Conservation (phyloP, 2,888 invertebrate species). For the Drosophila helvetica region DNA sequence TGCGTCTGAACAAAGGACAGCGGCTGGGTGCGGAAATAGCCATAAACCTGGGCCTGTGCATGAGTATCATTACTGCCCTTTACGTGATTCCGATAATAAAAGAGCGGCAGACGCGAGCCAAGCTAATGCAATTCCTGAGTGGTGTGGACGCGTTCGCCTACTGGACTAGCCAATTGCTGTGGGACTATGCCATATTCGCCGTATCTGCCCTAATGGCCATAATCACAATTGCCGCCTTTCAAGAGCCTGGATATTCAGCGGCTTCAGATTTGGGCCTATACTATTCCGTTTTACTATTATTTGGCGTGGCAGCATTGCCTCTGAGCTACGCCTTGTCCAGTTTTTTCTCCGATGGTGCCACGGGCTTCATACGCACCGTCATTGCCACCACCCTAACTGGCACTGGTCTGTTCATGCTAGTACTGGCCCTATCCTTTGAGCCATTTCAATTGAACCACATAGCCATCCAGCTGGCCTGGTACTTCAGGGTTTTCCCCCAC, state of each 20-base stretch:
- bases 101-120: slow-evolving; percentile 88
- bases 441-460: slow-evolving; percentile 84
- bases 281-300: slow-evolving; percentile 85
- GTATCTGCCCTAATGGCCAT: slow-evolving; percentile 86
- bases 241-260: slow-evolving; percentile 85
- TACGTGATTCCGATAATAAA: slow-evolving; percentile 86
- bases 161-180: slow-evolving; percentile 89
- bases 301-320: slow-evolving; percentile 89
- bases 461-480: slow-evolving; percentile 86
- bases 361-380: slow-evolving; percentile 86
- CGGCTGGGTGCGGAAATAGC: slow-evolving; percentile 86
- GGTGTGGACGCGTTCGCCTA: slow-evolving; percentile 88
- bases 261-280: slow-evolving; percentile 51
- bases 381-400: slow-evolving; percentile 23
- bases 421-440: slow-evolving; percentile 13
- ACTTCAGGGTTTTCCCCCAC: slow-evolving; percentile 89
- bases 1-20: slow-evolving; percentile 41
- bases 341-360: slow-evolving; percentile 88
- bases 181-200: slow-evolving; percentile 86
- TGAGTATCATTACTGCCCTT: slow-evolving; percentile 87
- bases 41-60: slow-evolving; percentile 88
- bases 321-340: slow-evolving; percentile 88
- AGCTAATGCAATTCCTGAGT: slow-evolving; percentile 89
- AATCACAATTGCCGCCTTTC: slow-evolving; percentile 86
- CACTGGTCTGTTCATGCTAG: slow-evolving; percentile 19